phyloP scores from a whole-genome alignment of 2,113 vertebrate species.

The Axis porcinus region DNA sequence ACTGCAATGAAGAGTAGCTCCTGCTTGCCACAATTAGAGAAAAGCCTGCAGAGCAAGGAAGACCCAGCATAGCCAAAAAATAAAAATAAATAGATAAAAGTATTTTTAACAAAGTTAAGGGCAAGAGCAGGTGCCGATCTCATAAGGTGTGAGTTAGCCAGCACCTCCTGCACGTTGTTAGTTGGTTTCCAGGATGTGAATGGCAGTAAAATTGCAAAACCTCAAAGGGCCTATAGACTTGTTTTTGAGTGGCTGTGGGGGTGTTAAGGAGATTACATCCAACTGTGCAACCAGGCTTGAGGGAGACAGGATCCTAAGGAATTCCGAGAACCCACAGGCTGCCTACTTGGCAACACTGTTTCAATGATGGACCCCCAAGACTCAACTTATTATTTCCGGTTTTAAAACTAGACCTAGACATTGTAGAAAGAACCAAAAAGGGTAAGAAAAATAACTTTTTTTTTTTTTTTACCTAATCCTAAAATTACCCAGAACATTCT shows the following conservation, averaged over 20 bases:
- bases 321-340: not conserved
- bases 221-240: not conserved
- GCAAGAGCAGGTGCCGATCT: not conserved
- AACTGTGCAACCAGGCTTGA: not conserved
- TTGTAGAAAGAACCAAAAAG: constrained; percentile 22
- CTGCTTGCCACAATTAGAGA: not conserved
- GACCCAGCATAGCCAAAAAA: not conserved
- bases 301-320: not conserved
- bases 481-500: constrained; percentile 7
- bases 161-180: not conserved
- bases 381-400: not conserved
- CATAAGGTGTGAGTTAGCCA: not conserved
- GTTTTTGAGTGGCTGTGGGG: not conserved
- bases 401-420: not conserved
- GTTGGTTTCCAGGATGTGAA: constrained; percentile 2
- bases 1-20: not conserved
- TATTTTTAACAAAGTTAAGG: not conserved
- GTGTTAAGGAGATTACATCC: not conserved
- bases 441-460: not conserved
- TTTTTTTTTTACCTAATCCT: not conserved
- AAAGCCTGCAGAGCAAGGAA: not conserved
- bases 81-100: not conserved
- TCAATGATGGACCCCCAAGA: not conserved
- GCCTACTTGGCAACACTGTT: not conserved
- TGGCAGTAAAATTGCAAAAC: constrained; percentile 14